These are phyloP conservation scores for Erebia palarica DNA, from an alignment of 2,888 invertebrate species.

Conservation along the genomic window DNA sequence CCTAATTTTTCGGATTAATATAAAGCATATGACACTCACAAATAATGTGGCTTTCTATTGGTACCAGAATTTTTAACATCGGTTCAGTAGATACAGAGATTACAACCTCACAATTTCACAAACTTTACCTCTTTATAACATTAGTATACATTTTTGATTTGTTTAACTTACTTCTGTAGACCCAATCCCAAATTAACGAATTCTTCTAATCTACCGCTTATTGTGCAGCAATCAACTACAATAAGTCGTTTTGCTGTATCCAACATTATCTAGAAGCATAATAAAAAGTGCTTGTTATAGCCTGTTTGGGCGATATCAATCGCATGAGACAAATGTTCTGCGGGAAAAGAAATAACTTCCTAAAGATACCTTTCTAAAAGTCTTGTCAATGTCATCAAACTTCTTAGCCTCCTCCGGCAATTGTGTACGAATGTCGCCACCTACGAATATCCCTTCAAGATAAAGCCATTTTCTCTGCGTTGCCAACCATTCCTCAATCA, in stretches of 20 bases:
- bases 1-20: too few species aligned
- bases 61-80: too few species aligned
- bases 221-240: constrained; percentile 90
- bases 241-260: constrained; percentile 91
- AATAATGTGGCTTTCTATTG: too few species aligned
- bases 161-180: constrained; percentile 84
- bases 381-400: constrained; percentile 93
- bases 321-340: too few species aligned
- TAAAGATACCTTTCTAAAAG: constrained; percentile 85
- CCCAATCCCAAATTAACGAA: constrained; percentile 88
- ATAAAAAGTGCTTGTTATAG: neutral
- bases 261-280: constrained; percentile 86
- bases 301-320: too few species aligned
- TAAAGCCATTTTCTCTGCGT: constrained; percentile 96
- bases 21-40: too few species aligned
- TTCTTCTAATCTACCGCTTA: constrained; percentile 88
- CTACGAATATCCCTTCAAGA: constrained; percentile 95
- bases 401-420: constrained; percentile 94
- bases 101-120: too few species aligned
- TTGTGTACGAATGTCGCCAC: constrained; percentile 93
- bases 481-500: constrained; percentile 93
- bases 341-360: neutral
- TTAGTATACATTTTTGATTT: too few species aligned
- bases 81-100: too few species aligned
- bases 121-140: too few species aligned